These are phyloP conservation scores for Scaptomyza polygonia DNA, from an alignment of 2,888 invertebrate genomes.

Conservation along the genomic window DNA sequence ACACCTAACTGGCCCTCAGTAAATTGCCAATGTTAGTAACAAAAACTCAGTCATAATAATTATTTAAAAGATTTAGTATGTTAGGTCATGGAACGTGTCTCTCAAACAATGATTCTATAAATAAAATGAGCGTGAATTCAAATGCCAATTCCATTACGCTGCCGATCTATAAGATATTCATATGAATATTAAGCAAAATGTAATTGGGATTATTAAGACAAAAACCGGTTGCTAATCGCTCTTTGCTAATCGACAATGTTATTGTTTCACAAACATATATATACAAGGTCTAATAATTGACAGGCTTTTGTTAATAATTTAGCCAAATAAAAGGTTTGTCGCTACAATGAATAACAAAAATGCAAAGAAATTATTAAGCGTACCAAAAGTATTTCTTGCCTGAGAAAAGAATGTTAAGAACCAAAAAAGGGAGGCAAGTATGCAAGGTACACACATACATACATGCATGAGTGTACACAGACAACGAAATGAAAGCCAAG, in stretches of 20 bases:
- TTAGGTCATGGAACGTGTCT: slow-evolving; percentile 67
- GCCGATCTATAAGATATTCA: slow-evolving; percentile 35
- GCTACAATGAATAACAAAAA: slow-evolving; percentile 21
- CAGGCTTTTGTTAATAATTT: not conserved
- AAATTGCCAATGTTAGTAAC: too few species aligned
- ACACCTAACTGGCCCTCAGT: too few species aligned
- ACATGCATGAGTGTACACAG: slow-evolving; percentile 22
- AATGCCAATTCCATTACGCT: slow-evolving; percentile 34
- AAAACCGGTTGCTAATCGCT: slow-evolving; percentile 68
- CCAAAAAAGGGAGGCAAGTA: slow-evolving; percentile 37
- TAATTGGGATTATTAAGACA: slow-evolving; percentile 11
- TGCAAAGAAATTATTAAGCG: slow-evolving; percentile 54
- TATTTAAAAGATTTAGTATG: slow-evolving; percentile 44
- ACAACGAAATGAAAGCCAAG: slow-evolving; percentile 62
- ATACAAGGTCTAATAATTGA: slow-evolving; percentile 15
- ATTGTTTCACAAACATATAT: slow-evolving; percentile 3
- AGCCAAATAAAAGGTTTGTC: slow-evolving; percentile 21
- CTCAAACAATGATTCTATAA: slow-evolving; percentile 64
- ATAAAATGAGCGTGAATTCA: slow-evolving; percentile 52
- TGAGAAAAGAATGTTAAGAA: slow-evolving; percentile 61
- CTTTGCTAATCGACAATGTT: slow-evolving; percentile 1
- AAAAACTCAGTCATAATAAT: too few species aligned
- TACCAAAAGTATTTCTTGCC: slow-evolving; percentile 32
- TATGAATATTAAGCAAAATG: slow-evolving; percentile 41
- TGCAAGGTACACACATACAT: too few species aligned